phyloP scores from a whole-genome alignment of 2,113 vertebrate genomes.

The Elachura formosa region DNA sequence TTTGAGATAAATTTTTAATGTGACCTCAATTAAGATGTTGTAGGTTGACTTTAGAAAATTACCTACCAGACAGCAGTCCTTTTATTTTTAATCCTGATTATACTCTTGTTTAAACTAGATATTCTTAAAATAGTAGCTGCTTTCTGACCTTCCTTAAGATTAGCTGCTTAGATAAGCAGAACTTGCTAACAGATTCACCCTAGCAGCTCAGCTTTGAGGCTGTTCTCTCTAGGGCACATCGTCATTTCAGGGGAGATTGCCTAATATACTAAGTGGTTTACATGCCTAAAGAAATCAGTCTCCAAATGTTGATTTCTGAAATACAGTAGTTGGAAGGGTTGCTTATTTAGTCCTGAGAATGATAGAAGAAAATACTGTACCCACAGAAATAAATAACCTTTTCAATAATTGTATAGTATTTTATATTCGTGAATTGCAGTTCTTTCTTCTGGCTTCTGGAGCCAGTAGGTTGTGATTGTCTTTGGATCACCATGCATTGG shows the following conservation, averaged over 20 bases:
- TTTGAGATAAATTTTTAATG: neutral
- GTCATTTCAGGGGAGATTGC: neutral
- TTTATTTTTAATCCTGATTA: slow-evolving; percentile 45
- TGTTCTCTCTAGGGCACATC: neutral
- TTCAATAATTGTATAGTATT: neutral
- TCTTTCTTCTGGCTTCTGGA: neutral
- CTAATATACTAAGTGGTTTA: neutral
- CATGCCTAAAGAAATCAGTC: neutral
- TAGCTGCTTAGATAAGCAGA: slow-evolving; percentile 57
- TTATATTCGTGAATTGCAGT: neutral
- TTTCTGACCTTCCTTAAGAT: slow-evolving; percentile 49
- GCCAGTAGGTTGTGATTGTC: neutral
- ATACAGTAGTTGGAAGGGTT: neutral
- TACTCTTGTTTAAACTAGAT: slow-evolving; percentile 38
- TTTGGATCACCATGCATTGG: neutral
- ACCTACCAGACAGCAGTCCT: neutral
- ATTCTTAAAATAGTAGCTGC: slow-evolving; percentile 53
- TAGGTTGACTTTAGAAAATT: neutral
- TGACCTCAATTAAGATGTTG: neutral
- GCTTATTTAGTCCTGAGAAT: neutral
- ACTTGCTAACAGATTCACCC: slow-evolving; percentile 25
- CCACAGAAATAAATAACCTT: neutral
- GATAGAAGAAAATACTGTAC: neutral
- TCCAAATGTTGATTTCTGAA: neutral
- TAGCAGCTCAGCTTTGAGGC: neutral